Evolutionary conservation across 2,113 vertebrate genomes (phyloP).

Genomic region (Orycteropus afer): DNA sequence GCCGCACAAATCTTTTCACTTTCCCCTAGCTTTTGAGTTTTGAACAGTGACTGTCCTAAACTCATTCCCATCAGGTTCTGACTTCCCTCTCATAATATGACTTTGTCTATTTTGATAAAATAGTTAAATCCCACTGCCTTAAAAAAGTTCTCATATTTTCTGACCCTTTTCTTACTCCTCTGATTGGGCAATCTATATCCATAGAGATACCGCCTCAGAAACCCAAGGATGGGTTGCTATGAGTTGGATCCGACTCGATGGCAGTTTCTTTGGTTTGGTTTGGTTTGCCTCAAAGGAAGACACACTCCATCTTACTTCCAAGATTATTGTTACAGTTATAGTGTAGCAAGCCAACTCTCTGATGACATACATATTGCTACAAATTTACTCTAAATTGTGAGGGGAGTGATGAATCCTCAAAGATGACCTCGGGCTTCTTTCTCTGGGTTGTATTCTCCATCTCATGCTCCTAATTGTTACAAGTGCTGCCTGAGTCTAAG

Average conservation of each 20-base stretch:
- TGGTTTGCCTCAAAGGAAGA: neutral
- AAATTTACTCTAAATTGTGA: neutral
- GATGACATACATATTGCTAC: neutral
- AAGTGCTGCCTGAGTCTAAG: too few species aligned
- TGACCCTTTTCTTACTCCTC: too few species aligned
- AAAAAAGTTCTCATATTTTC: neutral
- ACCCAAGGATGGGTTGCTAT: too few species aligned
- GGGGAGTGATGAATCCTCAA: neutral
- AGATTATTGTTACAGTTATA: neutral
- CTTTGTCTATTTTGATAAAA: neutral
- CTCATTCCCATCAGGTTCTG: neutral
- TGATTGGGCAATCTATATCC: too few species aligned
- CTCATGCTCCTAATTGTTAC: neutral
- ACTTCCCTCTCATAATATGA: neutral
- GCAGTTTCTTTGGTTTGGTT: accelerated
- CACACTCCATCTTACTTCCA: neutral
- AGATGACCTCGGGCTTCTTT: neutral
- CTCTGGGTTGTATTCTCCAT: neutral
- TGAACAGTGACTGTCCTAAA: neutral
- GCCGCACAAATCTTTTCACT: neutral
- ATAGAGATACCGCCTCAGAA: too few species aligned
- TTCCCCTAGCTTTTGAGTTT: slow-evolving; percentile 3
- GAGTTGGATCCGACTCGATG: too few species aligned
- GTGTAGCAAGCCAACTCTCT: neutral
- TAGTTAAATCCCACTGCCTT: neutral